These are phyloP conservation scores for Podilymbus podiceps DNA, from an alignment of 2,113 vertebrate species.

Conservation along the genomic window DNA sequence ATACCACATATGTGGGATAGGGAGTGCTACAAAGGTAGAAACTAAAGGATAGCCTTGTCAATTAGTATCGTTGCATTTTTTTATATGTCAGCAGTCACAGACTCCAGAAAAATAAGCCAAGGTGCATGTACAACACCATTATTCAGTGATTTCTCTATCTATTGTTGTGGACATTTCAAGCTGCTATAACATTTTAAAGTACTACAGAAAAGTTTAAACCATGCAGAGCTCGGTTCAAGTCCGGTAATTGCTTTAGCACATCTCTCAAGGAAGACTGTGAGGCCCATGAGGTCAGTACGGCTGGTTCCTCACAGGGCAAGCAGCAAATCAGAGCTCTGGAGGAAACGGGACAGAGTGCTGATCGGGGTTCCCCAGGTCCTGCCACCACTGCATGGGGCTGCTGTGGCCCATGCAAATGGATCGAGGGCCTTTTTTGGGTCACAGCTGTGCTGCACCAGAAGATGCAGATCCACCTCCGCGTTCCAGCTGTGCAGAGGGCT, in stretches of 20 bases:
- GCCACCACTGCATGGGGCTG: fast-evolving
- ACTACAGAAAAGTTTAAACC: not conserved
- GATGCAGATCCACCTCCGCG: not conserved
- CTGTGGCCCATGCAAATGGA: not conserved
- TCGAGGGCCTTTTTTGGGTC: fast-evolving
- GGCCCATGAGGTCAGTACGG: not conserved
- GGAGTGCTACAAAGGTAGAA: not conserved
- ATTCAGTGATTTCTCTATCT: not conserved
- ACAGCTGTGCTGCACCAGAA: not conserved
- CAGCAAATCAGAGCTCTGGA: not conserved
- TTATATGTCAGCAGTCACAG: not conserved
- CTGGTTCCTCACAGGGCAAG: not conserved
- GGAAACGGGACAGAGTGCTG: no score
- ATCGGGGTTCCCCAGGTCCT: not conserved
- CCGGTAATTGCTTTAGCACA: not conserved
- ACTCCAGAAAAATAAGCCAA: not conserved
- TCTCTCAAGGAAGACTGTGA: not conserved
- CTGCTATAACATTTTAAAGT: not conserved
- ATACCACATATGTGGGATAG: no score
- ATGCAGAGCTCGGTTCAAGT: not conserved
- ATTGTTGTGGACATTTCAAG: not conserved
- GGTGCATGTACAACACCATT: not conserved
- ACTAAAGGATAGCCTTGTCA: not conserved
- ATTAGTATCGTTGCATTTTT: not conserved
- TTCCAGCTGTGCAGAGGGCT: not conserved